Evolutionary conservation across 2,797 vertebrate genomes (phyloP).

Genomic region (Sylvilagus floridanus): DNA sequence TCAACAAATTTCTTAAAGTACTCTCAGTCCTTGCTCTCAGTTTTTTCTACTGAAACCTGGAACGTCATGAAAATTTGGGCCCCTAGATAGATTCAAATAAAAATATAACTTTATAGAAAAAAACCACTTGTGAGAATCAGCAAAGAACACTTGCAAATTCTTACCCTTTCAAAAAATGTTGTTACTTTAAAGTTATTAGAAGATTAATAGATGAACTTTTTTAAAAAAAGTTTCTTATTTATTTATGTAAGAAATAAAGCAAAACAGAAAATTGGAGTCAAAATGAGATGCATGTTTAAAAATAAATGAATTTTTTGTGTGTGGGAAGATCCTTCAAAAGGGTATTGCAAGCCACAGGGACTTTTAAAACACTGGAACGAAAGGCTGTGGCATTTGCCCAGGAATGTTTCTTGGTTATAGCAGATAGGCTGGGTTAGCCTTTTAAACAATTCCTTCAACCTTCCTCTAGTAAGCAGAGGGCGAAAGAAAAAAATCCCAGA

Average conservation of each 20-base stretch:
- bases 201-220: conserved; percentile 19
- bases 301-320: conserved; percentile 57
- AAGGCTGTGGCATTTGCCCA: not conserved
- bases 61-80: not conserved
- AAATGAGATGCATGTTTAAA: conserved; percentile 6
- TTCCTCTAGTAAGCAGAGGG: conserved; percentile 10
- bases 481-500: not conserved
- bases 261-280: conserved; percentile 33
- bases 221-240: conserved; percentile 9
- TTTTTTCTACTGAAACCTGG: conserved; percentile 2
- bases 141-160: not conserved
- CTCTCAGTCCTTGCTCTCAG: not conserved
- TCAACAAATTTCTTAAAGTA: too few species aligned
- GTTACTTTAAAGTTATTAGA: conserved; percentile 48
- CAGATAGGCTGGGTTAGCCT: not conserved
- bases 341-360: not conserved
- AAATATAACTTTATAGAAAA: conserved; percentile 6
- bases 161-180: conserved; percentile 38
- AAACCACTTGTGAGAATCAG: not conserved
- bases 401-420: conserved; percentile 39
- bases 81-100: conserved; percentile 31
- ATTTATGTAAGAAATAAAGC: conserved; percentile 19
- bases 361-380: conserved; percentile 6
- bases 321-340: not conserved
- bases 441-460: conserved; percentile 47